phyloP scores from a whole-genome alignment of 1,140 invertebrate species.

The Galleria mellonella region DNA sequence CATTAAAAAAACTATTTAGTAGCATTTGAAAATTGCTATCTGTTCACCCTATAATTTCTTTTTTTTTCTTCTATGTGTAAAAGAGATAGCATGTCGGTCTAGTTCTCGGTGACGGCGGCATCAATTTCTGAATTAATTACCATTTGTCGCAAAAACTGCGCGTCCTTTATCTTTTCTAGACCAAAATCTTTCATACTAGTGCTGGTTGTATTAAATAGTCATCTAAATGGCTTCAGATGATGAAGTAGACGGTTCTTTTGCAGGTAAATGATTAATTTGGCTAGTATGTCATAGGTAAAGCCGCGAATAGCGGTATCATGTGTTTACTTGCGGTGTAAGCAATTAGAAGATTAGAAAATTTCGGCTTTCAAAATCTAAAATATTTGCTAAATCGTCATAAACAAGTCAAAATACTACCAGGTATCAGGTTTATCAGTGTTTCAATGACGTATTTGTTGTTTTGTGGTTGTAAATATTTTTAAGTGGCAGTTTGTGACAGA shows the following conservation, averaged over 20 bases:
- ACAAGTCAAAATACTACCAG: constrained; percentile 8
- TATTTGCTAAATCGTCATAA: constrained; percentile 8
- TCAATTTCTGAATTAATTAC: constrained; percentile 75
- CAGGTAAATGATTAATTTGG: constrained; percentile 78
- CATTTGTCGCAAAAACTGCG: constrained; percentile 73
- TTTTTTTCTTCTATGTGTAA: constrained; percentile 27
- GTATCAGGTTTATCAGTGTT: constrained; percentile 21
- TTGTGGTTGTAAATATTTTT: constrained; percentile 68
- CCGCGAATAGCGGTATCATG: constrained; percentile 75
- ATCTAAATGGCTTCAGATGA: constrained; percentile 84
- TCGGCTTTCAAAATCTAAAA: constrained; percentile 25
- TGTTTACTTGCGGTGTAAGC: constrained; percentile 74
- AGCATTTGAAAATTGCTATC: neutral
- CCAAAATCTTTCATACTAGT: constrained; percentile 50
- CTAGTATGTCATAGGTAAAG: constrained; percentile 73
- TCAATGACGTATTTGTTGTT: constrained; percentile 48
- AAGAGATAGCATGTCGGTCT: constrained; percentile 46
- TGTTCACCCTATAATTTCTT: constrained; percentile 19
- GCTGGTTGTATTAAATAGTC: constrained; percentile 51
- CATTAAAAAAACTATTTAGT: neutral
- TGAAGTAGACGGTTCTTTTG: constrained; percentile 84
- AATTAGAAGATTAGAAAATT: constrained; percentile 71
- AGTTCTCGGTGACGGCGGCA: constrained; percentile 69
- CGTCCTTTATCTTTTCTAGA: constrained; percentile 67
- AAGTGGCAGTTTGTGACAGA: constrained; percentile 70